Conservation (phyloP, 2,888 invertebrate genomes). For the Orthonevra nobilis region DNA sequence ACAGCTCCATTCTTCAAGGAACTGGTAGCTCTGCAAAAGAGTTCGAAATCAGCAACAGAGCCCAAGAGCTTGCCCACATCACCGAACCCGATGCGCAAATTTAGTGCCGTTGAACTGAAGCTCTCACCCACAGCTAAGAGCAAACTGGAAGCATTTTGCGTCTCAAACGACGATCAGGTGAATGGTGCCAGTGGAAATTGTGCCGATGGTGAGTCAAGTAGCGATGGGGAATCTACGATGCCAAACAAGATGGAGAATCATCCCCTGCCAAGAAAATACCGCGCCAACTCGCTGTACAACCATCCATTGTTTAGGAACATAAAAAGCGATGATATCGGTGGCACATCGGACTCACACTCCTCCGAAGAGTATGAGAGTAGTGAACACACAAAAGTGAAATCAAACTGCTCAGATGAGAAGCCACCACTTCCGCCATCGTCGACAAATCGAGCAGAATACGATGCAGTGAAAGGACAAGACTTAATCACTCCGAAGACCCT, state of each 20-base stretch:
- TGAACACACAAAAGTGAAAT: slow-evolving; percentile 52
- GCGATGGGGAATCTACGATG: slow-evolving; percentile 73
- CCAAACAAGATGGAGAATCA: slow-evolving; percentile 61
- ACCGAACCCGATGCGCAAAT: slow-evolving; percentile 80
- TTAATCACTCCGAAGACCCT: slow-evolving; percentile 78
- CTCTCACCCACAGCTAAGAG: slow-evolving; percentile 72
- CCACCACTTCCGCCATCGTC: slow-evolving; percentile 71
- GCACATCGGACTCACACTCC: slow-evolving; percentile 73
- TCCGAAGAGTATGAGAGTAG: slow-evolving; percentile 74
- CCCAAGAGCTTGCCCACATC: slow-evolving; percentile 82
- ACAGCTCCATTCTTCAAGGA: slow-evolving; percentile 84
- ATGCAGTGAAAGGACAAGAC: slow-evolving; percentile 73
- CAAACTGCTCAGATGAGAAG: slow-evolving; percentile 54
- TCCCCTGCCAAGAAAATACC: slow-evolving; percentile 78
- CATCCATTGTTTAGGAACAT: slow-evolving; percentile 82
- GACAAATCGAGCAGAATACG: slow-evolving; percentile 73
- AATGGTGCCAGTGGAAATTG: slow-evolving; percentile 77
- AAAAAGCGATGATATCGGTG: slow-evolving; percentile 72
- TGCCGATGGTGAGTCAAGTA: slow-evolving; percentile 79
- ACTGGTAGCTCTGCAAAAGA: slow-evolving; percentile 76
- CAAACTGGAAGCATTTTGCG: slow-evolving; percentile 55
- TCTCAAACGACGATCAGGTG: slow-evolving; percentile 73
- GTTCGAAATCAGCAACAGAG: slow-evolving; percentile 74
- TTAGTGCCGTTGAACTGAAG: slow-evolving; percentile 77
- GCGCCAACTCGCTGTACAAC: slow-evolving; percentile 82